phyloP scores from a whole-genome alignment of 2,113 vertebrate genomes.

The Origma solitaria region DNA sequence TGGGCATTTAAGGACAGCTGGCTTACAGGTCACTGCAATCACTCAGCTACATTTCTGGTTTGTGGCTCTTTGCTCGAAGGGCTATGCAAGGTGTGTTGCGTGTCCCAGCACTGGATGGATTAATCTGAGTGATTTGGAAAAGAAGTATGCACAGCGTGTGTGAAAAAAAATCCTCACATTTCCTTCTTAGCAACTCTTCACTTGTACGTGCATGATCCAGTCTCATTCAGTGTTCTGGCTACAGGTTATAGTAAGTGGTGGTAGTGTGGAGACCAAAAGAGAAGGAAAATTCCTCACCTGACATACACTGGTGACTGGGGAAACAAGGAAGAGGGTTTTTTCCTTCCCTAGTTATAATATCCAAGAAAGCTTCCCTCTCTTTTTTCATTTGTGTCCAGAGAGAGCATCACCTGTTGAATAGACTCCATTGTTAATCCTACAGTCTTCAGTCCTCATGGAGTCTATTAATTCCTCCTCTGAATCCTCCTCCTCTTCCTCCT shows the following conservation, averaged over 20 bases:
- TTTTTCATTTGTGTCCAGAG: slow-evolving; percentile 61
- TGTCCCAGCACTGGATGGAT: not conserved
- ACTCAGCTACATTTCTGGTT: not conserved
- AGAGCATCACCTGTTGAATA: slow-evolving; percentile 63
- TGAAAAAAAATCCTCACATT: not conserved
- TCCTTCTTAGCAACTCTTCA: not conserved
- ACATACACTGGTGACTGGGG: not conserved
- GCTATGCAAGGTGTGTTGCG: not conserved
- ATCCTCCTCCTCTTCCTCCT: slow-evolving; percentile 81
- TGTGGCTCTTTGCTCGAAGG: slow-evolving; percentile 10
- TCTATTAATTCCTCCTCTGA: slow-evolving; percentile 79
- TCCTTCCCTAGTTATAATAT: not conserved
- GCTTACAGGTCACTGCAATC: not conserved
- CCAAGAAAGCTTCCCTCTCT: not conserved
- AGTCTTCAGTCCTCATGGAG: slow-evolving; percentile 64
- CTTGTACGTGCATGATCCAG: not conserved
- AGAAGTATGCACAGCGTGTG: not conserved
- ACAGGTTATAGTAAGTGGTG: not conserved
- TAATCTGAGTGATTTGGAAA: not conserved
- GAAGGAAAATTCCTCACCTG: not conserved
- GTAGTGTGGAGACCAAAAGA: not conserved
- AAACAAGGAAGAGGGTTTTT: not conserved
- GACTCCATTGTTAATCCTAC: slow-evolving; percentile 49
- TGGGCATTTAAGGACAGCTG: not conserved
- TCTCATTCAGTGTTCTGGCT: not conserved